Conservation (phyloP, 2,888 invertebrate genomes). For the Oscheius sp. region DNA sequence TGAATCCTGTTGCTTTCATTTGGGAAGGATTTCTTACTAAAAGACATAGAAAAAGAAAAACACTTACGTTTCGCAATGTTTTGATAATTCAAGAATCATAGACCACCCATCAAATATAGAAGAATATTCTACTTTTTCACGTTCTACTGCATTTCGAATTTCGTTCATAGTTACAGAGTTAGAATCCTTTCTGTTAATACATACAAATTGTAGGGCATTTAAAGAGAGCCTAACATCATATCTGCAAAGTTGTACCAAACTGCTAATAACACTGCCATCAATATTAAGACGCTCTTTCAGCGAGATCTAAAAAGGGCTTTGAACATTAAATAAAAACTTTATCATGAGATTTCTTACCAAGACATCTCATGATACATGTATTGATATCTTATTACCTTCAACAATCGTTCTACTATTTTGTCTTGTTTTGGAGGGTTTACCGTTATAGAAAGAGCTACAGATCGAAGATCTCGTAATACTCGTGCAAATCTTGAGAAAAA, state of each 20-base stretch:
- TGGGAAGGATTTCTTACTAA: conserved; percentile 37
- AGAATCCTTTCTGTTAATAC: not conserved
- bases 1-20: conserved; percentile 30
- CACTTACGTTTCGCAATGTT: conserved; percentile 43
- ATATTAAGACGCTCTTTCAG: conserved; percentile 77
- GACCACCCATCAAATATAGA: conserved; percentile 56
- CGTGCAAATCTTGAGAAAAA: conserved; percentile 74
- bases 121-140: conserved; percentile 34
- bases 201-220: conserved; percentile 80
- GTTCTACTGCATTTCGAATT: conserved; percentile 38
- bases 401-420: conserved; percentile 77
- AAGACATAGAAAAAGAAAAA: not conserved
- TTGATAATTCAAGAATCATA: conserved; percentile 45
- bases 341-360: too few species aligned
- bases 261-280: conserved; percentile 79
- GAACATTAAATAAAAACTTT: not conserved
- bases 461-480: conserved; percentile 83
- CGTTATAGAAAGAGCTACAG: conserved; percentile 81
- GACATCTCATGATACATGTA: conserved; percentile 1
- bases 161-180: conserved; percentile 15
- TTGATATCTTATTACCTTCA: conserved; percentile 61
- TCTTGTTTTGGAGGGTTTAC: conserved; percentile 70
- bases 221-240: conserved; percentile 92
- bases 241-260: conserved; percentile 83
- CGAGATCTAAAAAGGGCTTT: conserved; percentile 66